Base-by-base conservation (phyloP, 2,113 vertebrate genomes). In the Plecotus auritus region DNA sequence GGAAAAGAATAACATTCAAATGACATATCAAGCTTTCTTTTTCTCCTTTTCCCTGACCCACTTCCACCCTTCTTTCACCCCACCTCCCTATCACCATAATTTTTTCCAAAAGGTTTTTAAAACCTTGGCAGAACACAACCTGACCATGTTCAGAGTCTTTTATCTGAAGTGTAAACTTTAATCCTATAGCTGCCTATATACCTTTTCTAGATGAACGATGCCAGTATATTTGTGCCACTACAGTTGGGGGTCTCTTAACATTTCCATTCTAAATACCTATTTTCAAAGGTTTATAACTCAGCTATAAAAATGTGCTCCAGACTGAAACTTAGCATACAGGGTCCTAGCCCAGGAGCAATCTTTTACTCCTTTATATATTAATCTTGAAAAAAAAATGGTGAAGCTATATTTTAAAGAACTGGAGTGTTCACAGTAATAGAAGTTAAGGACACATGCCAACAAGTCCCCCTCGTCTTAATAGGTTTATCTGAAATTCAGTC, bases 401-500 rank as follows among this genome's bases (percentile, higher is more conserved):
- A 30, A 76, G 69, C 88, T 95, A 23, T 54, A 81, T 96, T 98
- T 94, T 81, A 96, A 91, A 81, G 61, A 94, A 74, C 91, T 87
- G 11, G 84, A 88, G 88, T 51, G 11, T 40, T 97, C 72, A 49
- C 35, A 90, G 88, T 94, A 97, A 96, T 96, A 96, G 73, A 96
- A 93, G 85, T 93, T 93, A 85, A 95, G 88, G 45, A 89, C 61
- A 66, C 32, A 73, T 59, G 61, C 76, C 59, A 95, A 61, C 85
- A 93, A 83, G 78, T 85, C 87, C 49, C 28, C 47, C 45, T 97
- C 56, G 26, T 77, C 54, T 81, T 95, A 94, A 96, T 70, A 95
- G 96, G 94, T 95, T 97, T 96, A 97, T 96, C 95, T 95, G 89
- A 97, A 95, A 97, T 97, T 95, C 95, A 93, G 94, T 90, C 97